These are phyloP conservation scores for Chiloscyllium punctatum DNA, from an alignment of 2,797 vertebrate genomes.

Conservation along the genomic window DNA sequence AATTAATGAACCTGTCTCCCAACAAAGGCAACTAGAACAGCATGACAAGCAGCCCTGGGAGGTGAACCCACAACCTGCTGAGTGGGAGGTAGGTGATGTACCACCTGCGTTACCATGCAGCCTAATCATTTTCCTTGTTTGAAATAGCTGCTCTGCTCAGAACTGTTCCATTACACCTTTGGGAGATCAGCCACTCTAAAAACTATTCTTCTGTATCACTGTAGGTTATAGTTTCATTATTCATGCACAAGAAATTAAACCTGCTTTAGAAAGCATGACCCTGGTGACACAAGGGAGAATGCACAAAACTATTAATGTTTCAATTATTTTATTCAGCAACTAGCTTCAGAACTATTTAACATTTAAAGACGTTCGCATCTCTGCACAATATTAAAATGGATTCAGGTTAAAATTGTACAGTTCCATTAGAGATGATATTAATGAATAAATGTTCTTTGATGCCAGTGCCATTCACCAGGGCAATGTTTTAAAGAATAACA, in stretches of 20 bases:
- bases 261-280: constrained; percentile 24
- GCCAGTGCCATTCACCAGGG: neutral
- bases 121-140: constrained; percentile 3
- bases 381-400: neutral
- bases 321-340: constrained; percentile 29
- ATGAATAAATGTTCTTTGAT: neutral
- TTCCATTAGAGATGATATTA: neutral
- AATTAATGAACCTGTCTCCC: neutral
- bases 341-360: constrained; percentile 16
- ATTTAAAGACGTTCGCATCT: neutral
- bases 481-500: neutral
- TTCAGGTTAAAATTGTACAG: neutral
- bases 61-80: neutral
- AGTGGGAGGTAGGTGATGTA: neutral
- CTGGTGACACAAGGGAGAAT: neutral
- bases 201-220: constrained; percentile 25
- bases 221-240: constrained; percentile 31
- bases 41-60: neutral
- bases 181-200: constrained; percentile 19
- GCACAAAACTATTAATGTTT: neutral
- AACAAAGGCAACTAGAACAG: neutral
- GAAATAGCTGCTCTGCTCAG: constrained; percentile 24
- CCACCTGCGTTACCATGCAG: neutral
- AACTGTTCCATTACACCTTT: neutral
- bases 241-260: constrained; percentile 27